These are phyloP conservation scores for Tubulanus polymorphus DNA, from an alignment of 2,888 invertebrate species.

Conservation along the genomic window DNA sequence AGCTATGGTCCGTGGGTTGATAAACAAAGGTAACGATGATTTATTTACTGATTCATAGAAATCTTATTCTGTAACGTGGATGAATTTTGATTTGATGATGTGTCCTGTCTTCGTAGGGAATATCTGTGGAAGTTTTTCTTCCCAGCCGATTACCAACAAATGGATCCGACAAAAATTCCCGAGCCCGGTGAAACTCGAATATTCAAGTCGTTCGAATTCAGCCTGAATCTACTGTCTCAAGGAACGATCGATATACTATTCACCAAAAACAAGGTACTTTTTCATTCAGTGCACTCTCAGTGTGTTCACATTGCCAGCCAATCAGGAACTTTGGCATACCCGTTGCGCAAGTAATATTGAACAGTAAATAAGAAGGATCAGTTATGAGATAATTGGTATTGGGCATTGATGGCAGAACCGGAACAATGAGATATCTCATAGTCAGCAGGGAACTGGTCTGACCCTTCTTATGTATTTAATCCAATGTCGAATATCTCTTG, in stretches of 20 bases:
- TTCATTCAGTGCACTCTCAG: too few species aligned
- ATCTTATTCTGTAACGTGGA: background rate
- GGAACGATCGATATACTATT: conserved; percentile 95
- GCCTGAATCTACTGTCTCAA: conserved; percentile 80
- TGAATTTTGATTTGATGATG: background rate
- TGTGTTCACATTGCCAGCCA: too few species aligned
- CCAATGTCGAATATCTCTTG: too few species aligned
- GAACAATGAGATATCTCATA: too few species aligned
- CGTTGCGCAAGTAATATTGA: too few species aligned
- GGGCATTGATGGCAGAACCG: too few species aligned
- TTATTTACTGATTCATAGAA: too few species aligned
- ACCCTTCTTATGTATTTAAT: too few species aligned
- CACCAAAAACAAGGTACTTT: conserved; percentile 71
- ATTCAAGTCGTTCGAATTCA: conserved; percentile 87
- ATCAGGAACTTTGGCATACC: too few species aligned
- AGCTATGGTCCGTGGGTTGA: conserved; percentile 99
- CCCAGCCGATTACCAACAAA: conserved; percentile 57
- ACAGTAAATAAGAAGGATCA: too few species aligned
- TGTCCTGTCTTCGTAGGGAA: conserved; percentile 57
- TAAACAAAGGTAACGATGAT: conserved; percentile 67
- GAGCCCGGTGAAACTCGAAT: conserved; percentile 82
- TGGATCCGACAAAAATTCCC: conserved; percentile 69
- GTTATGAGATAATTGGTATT: too few species aligned
- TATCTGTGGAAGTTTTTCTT: conserved; percentile 94
- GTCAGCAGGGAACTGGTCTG: too few species aligned